Evolutionary conservation across 2,797 vertebrate species (phyloP), one percentile per base, ranked within the genome.

Genomic region (Triplophysa bombifrons): DNA sequence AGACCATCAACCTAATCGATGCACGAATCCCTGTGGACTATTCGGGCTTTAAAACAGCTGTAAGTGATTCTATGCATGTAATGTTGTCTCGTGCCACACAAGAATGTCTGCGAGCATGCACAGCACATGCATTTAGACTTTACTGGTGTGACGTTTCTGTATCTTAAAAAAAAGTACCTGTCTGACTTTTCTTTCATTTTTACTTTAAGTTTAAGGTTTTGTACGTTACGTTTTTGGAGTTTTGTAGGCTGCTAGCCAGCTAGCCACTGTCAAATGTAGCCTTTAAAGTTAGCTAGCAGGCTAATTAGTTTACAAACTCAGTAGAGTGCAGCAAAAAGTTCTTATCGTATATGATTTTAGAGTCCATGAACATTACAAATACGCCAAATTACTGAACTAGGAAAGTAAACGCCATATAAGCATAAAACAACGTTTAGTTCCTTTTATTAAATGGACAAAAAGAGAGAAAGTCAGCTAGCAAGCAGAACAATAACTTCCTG

Each of bases 261-360:
- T 71, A 77, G 66, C 66, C 48, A 70, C 46, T 78, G 76, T 70
- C 67, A 78, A 61, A 25, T 25, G 48, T 22, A 38, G 65, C 41
- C 34, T 38, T 38, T 69, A n/a, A 38, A 6, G 34, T 38, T 17
- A 63, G 76, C 67, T 78, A 78, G 27, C 67, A 27, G 58, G 76
- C 76, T 78, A 78, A 64, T 41, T 63, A 71, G 55, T 78, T 50
- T 51, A 14, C 17, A 67, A 46, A 69, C 55, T 60, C 27, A 2
- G 65, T 30, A 48, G 41, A 25, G 6, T 25, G 63, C 10, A 41
- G 27, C 4, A 67, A 77, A 68, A 71, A 78, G 46, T 63, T 78
- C 20, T 16, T 34, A 34, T 9, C 14, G 20, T 25, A 41, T 6
- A 61, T 11, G 61, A 71, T 13, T 20, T 12, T 9, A 13, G 34